Conservation (phyloP, 2,113 vertebrate species). For the Centropus unirufus region DNA sequence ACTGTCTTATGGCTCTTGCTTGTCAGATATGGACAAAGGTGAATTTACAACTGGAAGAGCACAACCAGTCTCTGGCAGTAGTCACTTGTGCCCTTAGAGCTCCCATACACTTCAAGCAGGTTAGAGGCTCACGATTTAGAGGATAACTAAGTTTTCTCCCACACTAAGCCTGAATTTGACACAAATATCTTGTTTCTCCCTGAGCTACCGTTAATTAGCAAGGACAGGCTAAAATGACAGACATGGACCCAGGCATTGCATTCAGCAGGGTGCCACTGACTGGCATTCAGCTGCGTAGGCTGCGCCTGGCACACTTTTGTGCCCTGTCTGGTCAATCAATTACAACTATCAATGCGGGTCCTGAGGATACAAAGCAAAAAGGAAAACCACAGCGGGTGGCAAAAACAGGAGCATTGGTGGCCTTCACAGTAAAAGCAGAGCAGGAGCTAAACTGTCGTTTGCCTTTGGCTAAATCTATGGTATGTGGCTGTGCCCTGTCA, state of each 20-base stretch:
- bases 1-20: background rate
- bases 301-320: background rate
- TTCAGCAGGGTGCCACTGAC: background rate
- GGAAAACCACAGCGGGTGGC: constrained; percentile 23
- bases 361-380: constrained; percentile 32
- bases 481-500: background rate
- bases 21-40: background rate
- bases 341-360: constrained; percentile 1
- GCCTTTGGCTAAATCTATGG: background rate
- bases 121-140: background rate
- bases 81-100: background rate
- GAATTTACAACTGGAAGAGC: background rate
- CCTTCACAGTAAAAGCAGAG: background rate
- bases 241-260: background rate
- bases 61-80: background rate
- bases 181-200: constrained; percentile 7
- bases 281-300: background rate
- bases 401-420: background rate
- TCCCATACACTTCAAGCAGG: background rate
- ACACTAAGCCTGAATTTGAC: background rate
- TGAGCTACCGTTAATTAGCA: background rate
- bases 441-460: background rate
- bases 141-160: background rate
- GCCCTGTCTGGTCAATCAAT: background rate
- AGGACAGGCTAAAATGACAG: background rate